phyloP scores from a whole-genome alignment of 2,113 vertebrate genomes.

The Apodemus speciosus region DNA sequence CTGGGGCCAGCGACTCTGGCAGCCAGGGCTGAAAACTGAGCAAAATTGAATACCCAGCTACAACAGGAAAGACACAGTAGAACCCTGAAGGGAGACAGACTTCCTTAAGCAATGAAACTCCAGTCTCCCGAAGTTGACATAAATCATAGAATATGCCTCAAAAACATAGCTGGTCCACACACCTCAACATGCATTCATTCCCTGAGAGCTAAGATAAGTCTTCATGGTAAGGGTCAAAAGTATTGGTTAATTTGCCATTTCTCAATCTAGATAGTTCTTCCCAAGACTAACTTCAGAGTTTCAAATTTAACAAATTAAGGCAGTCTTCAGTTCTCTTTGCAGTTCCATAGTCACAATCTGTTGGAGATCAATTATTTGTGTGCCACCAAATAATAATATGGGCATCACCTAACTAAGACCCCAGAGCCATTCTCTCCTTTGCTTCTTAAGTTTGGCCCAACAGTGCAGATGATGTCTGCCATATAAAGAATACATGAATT shows the following conservation, averaged over 20 bases:
- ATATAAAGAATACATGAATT: neutral
- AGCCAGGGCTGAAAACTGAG: neutral
- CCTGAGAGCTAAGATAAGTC: neutral
- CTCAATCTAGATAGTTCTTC: neutral
- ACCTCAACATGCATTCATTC: neutral
- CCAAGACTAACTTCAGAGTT: neutral
- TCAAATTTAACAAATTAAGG: neutral
- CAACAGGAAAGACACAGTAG: neutral
- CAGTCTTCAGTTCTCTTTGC: neutral
- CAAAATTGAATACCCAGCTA: neutral
- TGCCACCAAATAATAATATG: neutral
- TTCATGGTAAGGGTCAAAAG: neutral
- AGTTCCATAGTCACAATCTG: neutral
- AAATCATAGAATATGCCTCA: neutral
- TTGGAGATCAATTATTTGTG: neutral
- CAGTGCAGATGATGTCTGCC: neutral
- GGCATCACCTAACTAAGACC: neutral
- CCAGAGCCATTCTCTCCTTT: neutral
- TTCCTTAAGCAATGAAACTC: neutral
- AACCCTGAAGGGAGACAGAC: neutral
- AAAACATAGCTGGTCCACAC: neutral
- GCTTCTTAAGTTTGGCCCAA: neutral
- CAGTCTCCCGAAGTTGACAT: neutral
- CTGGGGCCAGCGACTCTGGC: conserved; percentile 24
- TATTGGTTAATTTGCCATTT: neutral